Percentiles rank a stretch among this genome's conserved stretches.
These are phyloP conservation scores for Scomber scombrus DNA, from an alignment of 2,113 vertebrate genomes.

Conservation along the genomic window DNA sequence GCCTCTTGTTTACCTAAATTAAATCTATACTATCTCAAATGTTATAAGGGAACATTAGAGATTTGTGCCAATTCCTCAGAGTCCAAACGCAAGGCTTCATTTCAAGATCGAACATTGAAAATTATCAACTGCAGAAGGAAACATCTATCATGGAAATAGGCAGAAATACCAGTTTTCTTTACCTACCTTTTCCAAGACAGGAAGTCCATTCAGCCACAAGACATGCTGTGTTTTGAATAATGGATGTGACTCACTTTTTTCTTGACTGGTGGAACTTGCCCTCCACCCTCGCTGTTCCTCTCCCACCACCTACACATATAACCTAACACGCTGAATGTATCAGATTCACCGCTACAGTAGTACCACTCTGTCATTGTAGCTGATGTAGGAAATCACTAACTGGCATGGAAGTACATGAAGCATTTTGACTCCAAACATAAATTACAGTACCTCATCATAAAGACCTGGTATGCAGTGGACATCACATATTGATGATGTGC, in stretches of 20 bases:
- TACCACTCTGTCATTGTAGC: slow-evolving; percentile 34
- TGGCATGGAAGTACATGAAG: slow-evolving; percentile 40
- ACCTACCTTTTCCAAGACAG: slow-evolving; percentile 45
- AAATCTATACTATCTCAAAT: background rate
- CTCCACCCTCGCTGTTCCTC: slow-evolving; percentile 69
- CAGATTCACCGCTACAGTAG: slow-evolving; percentile 46
- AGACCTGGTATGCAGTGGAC: slow-evolving; percentile 2
- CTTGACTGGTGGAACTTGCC: slow-evolving; percentile 57
- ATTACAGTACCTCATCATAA: slow-evolving; percentile 40
- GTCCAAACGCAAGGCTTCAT: background rate
- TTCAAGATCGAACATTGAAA: background rate
- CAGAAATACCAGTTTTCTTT: slow-evolving; percentile 17
- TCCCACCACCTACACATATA: slow-evolving; percentile 66
- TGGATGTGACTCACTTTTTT: slow-evolving; percentile 70
- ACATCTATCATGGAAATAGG: slow-evolving; percentile 14
- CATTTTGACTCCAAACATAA: slow-evolving; percentile 49
- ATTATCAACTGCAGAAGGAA: background rate
- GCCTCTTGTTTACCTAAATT: background rate
- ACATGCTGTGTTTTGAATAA: slow-evolving; percentile 63
- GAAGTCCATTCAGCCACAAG: slow-evolving; percentile 60
- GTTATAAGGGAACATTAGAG: background rate
- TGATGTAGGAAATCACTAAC: slow-evolving; percentile 41
- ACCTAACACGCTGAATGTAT: slow-evolving; percentile 54
- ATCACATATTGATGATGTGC: slow-evolving; percentile 15
- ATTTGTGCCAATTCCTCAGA: background rate